Evolutionary conservation across 2,888 invertebrate species (phyloP).

Genomic region (Yponomeuta plumbellus): DNA sequence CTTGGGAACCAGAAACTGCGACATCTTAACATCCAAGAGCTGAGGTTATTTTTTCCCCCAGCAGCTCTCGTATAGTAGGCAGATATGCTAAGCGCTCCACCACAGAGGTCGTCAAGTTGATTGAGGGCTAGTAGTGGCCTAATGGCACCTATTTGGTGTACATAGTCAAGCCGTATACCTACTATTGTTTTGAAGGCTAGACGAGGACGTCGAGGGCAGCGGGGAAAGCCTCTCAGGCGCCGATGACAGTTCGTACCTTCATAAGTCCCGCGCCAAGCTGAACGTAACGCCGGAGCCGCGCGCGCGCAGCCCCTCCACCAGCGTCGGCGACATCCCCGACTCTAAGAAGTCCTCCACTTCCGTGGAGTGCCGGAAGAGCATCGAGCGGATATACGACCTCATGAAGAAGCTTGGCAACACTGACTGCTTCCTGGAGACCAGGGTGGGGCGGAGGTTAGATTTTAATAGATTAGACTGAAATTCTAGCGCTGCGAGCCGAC

Average conservation of each 20-base stretch:
- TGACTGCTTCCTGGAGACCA: constrained; percentile 21
- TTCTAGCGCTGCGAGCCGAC: too few relatives aligned
- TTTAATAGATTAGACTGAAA: neutral
- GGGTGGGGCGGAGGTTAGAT: constrained; percentile 21
- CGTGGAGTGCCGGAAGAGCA: constrained; percentile 51
- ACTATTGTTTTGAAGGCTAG: too few relatives aligned
- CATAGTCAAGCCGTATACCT: too few relatives aligned
- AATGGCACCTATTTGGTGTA: too few relatives aligned
- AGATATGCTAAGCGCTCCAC: too few relatives aligned
- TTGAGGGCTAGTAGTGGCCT: too few relatives aligned
- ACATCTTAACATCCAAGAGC: too few relatives aligned
- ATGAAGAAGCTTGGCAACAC: constrained; percentile 45
- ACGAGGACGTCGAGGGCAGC: neutral
- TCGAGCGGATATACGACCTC: constrained; percentile 59
- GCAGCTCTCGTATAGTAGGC: too few relatives aligned
- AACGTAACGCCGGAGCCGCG: neutral
- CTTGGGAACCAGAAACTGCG: too few relatives aligned
- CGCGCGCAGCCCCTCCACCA: neutral
- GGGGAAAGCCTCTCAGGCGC: neutral
- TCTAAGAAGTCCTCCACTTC: neutral
- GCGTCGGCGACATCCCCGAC: neutral
- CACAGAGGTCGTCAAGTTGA: too few relatives aligned
- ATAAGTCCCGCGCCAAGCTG: neutral
- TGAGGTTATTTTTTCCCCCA: too few relatives aligned
- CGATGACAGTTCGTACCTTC: neutral